phyloP scores from a whole-genome alignment of 2,797 vertebrate species.

The Coranthus polyacanthus region DNA sequence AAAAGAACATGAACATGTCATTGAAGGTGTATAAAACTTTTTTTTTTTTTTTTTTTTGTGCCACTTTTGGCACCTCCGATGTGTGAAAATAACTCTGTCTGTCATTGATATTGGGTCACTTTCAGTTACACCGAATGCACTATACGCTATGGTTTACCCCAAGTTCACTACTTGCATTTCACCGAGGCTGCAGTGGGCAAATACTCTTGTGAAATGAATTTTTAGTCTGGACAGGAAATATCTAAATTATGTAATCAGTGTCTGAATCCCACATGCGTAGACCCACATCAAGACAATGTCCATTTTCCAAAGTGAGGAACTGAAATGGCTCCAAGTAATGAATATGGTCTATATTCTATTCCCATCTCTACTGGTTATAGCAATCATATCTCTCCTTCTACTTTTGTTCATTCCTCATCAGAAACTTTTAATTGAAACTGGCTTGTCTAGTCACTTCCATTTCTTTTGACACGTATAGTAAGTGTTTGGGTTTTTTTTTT shows the following conservation, averaged over 20 bases:
- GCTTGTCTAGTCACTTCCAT: constrained; percentile 9
- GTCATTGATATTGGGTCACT: constrained; percentile 25
- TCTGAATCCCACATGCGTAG: background rate
- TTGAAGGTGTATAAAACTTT: too few species aligned
- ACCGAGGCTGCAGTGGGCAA: background rate
- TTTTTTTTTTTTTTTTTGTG: too few species aligned
- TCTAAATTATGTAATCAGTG: constrained; percentile 22
- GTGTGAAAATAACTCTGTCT: constrained; percentile 44
- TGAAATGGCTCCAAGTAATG: constrained; percentile 28
- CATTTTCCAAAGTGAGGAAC: constrained; percentile 26
- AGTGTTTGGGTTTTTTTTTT: background rate
- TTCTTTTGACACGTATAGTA: background rate
- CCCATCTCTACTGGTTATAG: constrained; percentile 3
- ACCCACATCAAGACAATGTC: constrained; percentile 4
- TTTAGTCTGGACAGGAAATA: constrained; percentile 8
- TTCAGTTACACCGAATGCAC: background rate
- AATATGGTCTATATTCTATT: constrained; percentile 29
- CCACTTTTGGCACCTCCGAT: constrained; percentile 39
- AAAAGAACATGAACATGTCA: too few species aligned
- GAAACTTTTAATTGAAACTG: constrained; percentile 54
- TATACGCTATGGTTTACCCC: too few species aligned
- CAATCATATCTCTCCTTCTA: constrained; percentile 12
- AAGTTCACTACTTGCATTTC: constrained; percentile 5
- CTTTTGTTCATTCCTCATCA: constrained; percentile 31
- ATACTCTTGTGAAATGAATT: constrained; percentile 7